Evolutionary conservation across 2,113 vertebrate species (phyloP).

Genomic region (Platysteira castanea): DNA sequence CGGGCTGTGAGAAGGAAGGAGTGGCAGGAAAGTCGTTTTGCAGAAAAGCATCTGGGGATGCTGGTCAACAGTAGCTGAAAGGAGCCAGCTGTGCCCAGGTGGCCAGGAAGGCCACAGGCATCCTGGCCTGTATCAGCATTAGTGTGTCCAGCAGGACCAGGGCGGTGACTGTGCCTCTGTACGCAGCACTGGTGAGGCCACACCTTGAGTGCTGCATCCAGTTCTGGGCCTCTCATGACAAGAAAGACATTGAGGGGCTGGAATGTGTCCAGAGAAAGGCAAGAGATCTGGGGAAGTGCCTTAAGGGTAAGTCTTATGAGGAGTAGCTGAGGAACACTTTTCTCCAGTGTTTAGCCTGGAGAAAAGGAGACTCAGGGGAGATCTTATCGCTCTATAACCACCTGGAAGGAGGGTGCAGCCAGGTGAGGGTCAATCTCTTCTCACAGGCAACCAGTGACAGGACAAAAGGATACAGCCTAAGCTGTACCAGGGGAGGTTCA

Average conservation of each 20-base stretch:
- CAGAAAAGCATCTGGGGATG: rapidly evolving
- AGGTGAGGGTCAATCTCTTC: rapidly evolving
- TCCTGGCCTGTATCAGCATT: not conserved
- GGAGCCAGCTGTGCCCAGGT: rapidly evolving
- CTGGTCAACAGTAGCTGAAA: not conserved
- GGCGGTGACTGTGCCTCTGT: rapidly evolving
- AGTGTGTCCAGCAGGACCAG: not conserved
- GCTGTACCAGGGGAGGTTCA: not conserved
- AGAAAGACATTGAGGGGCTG: too few species aligned
- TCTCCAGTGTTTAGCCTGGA: rapidly evolving
- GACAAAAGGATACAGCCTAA: not conserved
- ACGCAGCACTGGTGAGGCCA: rapidly evolving
- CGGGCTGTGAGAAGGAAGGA: not conserved
- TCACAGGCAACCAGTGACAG: not conserved
- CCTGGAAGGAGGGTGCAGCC: not conserved
- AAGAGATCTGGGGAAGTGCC: not conserved
- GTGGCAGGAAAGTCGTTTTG: not conserved
- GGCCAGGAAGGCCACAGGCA: not conserved
- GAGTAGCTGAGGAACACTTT: not conserved
- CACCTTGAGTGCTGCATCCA: rapidly evolving
- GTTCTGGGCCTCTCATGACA: not conserved
- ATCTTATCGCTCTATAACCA: too few species aligned
- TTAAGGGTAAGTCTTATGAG: not conserved
- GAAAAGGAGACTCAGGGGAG: not conserved
- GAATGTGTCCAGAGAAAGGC: not conserved